These are phyloP conservation scores for Botrylloides violaceus DNA, from an alignment of 23 tunicate genomes.

Conservation along the genomic window DNA sequence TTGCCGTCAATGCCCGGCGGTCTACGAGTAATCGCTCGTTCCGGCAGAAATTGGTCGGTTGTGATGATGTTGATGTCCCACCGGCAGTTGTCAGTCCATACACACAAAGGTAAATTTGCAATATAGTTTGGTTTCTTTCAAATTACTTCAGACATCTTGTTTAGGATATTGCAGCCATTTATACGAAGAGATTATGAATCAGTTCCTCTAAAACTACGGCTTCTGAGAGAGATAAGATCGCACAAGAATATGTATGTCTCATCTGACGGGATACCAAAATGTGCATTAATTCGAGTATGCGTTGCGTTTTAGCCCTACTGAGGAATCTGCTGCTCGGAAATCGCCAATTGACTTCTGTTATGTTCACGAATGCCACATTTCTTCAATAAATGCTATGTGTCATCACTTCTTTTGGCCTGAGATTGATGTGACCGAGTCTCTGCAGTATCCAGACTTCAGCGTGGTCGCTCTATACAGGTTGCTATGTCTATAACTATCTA, in stretches of 20 bases:
- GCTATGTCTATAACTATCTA: neutral
- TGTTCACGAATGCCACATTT: constrained; percentile 60
- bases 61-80: constrained; percentile 18
- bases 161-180: constrained; percentile 63
- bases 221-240: constrained; percentile 43
- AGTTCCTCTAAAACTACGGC: constrained; percentile 53
- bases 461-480: constrained; percentile 83
- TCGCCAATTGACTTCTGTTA: constrained; percentile 79
- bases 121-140: neutral
- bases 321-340: constrained; percentile 46
- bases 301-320: constrained; percentile 45
- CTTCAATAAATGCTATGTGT: constrained; percentile 72
- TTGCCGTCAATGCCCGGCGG: neutral
- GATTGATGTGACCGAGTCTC: constrained; percentile 58
- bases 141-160: neutral
- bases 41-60: constrained; percentile 62
- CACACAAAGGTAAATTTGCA: constrained; percentile 80
- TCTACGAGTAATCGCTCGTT: constrained; percentile 24
- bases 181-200: constrained; percentile 74
- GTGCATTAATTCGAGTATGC: too few relatives aligned
- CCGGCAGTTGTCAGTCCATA: constrained; percentile 69
- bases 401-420: constrained; percentile 84
- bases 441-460: constrained; percentile 87
- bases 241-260: neutral
- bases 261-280: too few relatives aligned